phyloP scores from a whole-genome alignment of 2,888 invertebrate species.

The Onchidella celtica region DNA sequence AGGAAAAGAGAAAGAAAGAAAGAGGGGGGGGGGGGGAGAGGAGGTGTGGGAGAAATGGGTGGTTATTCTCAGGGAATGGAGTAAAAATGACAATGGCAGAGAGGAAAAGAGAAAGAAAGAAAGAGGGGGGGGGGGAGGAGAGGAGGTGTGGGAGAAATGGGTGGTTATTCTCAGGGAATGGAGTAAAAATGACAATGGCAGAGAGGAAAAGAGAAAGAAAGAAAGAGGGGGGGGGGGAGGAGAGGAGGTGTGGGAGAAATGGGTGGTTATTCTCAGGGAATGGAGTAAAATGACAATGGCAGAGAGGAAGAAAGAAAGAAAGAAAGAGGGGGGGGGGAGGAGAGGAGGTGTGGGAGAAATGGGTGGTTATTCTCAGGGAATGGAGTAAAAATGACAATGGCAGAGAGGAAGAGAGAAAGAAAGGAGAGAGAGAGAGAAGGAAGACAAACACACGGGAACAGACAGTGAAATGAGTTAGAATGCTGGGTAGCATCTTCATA shows the following conservation, averaged over 20 bases:
- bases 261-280: neutral
- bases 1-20: too few relatives aligned
- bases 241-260: neutral
- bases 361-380: too few relatives aligned
- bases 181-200: neutral
- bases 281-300: neutral
- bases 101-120: too few relatives aligned
- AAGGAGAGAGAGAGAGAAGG: conserved; percentile 24
- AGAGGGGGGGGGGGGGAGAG: too few relatives aligned
- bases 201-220: conserved; percentile 11
- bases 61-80: too few relatives aligned
- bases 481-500: too few relatives aligned
- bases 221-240: conserved; percentile 14
- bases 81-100: too few relatives aligned
- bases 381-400: neutral
- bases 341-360: too few relatives aligned
- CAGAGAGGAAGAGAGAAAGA: conserved; percentile 35
- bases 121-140: too few relatives aligned
- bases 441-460: too few relatives aligned
- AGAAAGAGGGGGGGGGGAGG: conserved; percentile 8
- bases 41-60: too few relatives aligned
- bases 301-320: neutral
- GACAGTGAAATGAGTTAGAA: too few relatives aligned
- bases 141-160: neutral
- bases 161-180: neutral